phyloP scores from a whole-genome alignment of 2,113 vertebrate species.

The Mustela lutreola region DNA sequence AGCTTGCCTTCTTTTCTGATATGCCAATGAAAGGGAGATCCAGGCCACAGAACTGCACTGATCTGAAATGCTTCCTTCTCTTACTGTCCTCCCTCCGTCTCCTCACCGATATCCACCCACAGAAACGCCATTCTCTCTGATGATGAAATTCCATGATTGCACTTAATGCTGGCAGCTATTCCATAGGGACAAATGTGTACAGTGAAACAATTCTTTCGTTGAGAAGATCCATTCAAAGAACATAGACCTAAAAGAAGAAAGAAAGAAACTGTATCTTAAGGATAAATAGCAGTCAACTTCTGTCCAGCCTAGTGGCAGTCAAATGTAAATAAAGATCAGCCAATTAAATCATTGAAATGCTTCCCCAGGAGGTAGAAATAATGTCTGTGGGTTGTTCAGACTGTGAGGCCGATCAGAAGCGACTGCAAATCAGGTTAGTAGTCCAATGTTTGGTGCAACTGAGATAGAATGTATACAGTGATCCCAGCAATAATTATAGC shows the following conservation, averaged over 20 bases:
- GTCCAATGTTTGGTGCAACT: not conserved
- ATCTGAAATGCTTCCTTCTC: slow-evolving; percentile 67
- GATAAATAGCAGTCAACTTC: slow-evolving; percentile 55
- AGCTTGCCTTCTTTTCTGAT: slow-evolving; percentile 66
- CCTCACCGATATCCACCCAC: rapidly evolving
- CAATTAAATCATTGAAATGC: not conserved
- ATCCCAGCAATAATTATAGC: not conserved
- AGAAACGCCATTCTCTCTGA: slow-evolving; percentile 60
- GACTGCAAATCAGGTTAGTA: not conserved
- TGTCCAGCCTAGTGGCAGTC: not conserved
- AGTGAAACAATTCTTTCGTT: slow-evolving; percentile 55
- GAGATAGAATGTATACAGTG: not conserved
- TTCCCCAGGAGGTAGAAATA: not conserved
- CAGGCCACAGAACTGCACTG: slow-evolving; percentile 41
- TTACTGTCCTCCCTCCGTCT: not conserved
- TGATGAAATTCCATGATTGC: slow-evolving; percentile 64
- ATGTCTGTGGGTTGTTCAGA: not conserved
- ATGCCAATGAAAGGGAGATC: slow-evolving; percentile 57
- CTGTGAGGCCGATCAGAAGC: not conserved
- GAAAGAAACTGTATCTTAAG: slow-evolving; percentile 61
- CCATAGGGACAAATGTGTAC: not conserved
- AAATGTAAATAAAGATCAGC: slow-evolving; percentile 52
- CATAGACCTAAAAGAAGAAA: slow-evolving; percentile 39
- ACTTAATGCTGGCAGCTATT: not conserved
- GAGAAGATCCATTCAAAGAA: not conserved